Base-by-base conservation (phyloP, 2,113 vertebrate genomes). In the Anser brachyrhynchus region DNA sequence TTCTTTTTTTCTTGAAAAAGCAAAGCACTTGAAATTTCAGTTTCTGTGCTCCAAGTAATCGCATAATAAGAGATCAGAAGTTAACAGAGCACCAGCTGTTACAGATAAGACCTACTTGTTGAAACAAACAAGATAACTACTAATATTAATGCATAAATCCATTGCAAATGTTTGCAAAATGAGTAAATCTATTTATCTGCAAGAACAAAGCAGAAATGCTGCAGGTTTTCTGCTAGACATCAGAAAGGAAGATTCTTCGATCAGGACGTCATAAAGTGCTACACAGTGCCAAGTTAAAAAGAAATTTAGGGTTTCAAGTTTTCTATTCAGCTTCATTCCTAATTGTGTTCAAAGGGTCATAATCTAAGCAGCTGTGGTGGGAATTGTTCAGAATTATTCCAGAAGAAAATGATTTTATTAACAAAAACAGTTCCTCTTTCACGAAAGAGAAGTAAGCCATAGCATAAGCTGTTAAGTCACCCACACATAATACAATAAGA, bases 391-490 rank as follows among this genome's bases (percentile, higher is more conserved):
- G 9, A 92, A 92, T 87, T 81, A 73, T 54, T 75, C 26, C 19
- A 69, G 18, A 86, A 84, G 52, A 86, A 93, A 93, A 74, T 49
- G 9, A 13, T 90, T 90, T 77, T 78, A 59, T 33, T 74, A 86
- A 86, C 83, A 92, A 75, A 88, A 96, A 90, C 5, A 1, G 26
- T 37, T 90, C 20, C 18, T 37, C 33, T 89, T 78, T 61, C 61
- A 90, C 20, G 12, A 92, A 61, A 23, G 14, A 94, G 80, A 86
- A 75, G 4, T 19, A 88, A 90, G 37, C 17, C 61, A 78, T 3
- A 84, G 57, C 43, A 69, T 75, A 90, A 94, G 39, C 59, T 86
- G 52, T 75, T 86, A 92, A 84, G 69, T 87, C 76, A 87, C 39
- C 26, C 57, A 84, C 22, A 84, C 23, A 41, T n/a, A 96, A 92